A percentile compares a stretch with the other conserved stretches of the same genome.
Evolutionary conservation across 2,113 vertebrate genomes (phyloP).

Genomic region (Thermophis baileyi): DNA sequence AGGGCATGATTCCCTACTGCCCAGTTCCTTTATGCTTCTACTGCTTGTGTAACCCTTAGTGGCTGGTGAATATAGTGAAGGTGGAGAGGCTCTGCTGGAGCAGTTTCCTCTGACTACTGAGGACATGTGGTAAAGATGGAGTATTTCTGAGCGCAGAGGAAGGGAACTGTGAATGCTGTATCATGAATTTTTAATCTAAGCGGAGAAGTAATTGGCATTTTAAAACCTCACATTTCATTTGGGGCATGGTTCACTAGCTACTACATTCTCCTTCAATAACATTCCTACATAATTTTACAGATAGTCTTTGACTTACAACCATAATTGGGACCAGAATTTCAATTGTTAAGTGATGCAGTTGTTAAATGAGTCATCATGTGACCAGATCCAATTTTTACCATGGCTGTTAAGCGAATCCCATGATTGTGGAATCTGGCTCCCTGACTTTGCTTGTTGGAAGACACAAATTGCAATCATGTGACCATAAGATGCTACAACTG

Average conservation of each 20-base stretch:
- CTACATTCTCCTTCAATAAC: neutral
- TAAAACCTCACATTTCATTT: neutral
- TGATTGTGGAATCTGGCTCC: too few relatives aligned
- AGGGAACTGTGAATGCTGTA: neutral
- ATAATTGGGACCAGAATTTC: too few relatives aligned
- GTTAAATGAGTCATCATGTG: too few relatives aligned
- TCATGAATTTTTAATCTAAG: neutral
- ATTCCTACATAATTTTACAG: neutral
- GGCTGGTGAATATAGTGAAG: neutral
- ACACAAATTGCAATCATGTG: too few relatives aligned
- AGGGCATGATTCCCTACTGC: neutral
- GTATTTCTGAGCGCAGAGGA: neutral
- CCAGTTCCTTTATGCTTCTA: neutral
- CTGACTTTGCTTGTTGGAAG: too few relatives aligned
- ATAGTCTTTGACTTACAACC: too few relatives aligned
- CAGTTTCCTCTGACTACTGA: neutral
- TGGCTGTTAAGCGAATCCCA: too few relatives aligned
- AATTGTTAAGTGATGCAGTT: too few relatives aligned
- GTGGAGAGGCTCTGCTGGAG: neutral
- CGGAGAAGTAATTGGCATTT: neutral
- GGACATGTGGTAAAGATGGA: neutral
- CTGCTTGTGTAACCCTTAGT: neutral
- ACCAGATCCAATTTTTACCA: too few relatives aligned
- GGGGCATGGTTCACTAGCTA: neutral
- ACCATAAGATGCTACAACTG: too few relatives aligned